phyloP scores from a whole-genome alignment of 2,113 vertebrate species.

The Aramus guarauna region DNA sequence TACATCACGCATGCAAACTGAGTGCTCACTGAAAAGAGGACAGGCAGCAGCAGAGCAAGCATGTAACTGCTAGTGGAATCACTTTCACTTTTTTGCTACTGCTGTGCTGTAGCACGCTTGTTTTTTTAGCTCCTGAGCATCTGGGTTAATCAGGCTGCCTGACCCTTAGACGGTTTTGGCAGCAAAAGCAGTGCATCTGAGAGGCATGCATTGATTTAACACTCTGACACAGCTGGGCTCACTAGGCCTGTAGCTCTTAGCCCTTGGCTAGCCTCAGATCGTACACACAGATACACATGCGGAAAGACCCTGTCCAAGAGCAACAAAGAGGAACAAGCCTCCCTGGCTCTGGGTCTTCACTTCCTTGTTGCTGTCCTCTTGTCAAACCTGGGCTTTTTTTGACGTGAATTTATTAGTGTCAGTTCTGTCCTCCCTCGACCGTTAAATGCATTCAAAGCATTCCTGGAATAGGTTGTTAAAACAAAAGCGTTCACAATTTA shows the following conservation, averaged over 20 bases:
- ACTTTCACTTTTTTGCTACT: not conserved
- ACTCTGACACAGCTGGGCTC: constrained; percentile 27
- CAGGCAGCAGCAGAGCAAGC: not conserved
- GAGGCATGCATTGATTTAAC: constrained; percentile 30
- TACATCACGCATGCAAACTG: not conserved
- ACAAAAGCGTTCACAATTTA: not conserved
- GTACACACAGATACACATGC: not conserved
- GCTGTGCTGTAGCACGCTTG: not conserved
- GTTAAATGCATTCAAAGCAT: not conserved
- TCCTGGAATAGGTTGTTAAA: not conserved
- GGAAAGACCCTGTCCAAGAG: not conserved
- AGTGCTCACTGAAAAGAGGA: not conserved
- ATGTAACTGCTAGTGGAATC: not conserved
- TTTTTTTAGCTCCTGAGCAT: constrained; percentile 21
- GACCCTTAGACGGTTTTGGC: constrained; percentile 50
- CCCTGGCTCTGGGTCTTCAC: not conserved
- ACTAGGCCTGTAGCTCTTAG: not conserved
- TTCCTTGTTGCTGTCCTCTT: not conserved
- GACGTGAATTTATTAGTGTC: not conserved
- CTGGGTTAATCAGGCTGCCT: constrained; percentile 33
- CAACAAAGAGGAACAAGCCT: not conserved
- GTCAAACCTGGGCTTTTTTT: not conserved
- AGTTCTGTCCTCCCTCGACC: not conserved
- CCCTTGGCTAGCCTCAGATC: constrained; percentile 9
- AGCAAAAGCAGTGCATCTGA: constrained; percentile 17